Evolutionary conservation across 2,113 vertebrate species (phyloP), one percentile per base, ranked within the genome.

Genomic region (Dryoscopus gambensis): DNA sequence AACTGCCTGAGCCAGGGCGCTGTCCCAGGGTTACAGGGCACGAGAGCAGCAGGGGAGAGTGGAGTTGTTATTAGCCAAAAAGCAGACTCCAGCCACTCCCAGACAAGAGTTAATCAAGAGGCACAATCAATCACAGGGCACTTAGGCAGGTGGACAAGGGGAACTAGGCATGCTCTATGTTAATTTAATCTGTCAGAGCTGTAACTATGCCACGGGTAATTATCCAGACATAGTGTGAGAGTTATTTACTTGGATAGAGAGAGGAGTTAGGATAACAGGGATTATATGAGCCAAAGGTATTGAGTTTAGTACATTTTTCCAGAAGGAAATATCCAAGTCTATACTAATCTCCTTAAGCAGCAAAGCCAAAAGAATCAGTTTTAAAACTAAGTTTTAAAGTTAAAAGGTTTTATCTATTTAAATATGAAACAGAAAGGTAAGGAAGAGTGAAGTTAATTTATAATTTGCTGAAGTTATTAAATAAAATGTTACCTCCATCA

Each of bases 401-500:
- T 95, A 47, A 87, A 89, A 93, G 91, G 95, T 89, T 97, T 95
- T 90, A 92, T 97, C 96, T 97, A 97, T 90, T 97, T 95, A 40
- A 94, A 94, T 97, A 97, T 35, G 92, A 95, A 96, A 96, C 20
- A 95, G 95, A 97, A 97, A 97, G 96, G 87, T 75, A 97, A 97
- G 96, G 96, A 92, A 97, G 96, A 97, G 96, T 97, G 92, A 95
- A 97, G 97, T 97, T 95, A 97, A 98, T 97, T 97, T 91, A 95
- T 95, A 97, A 84, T 98, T 98, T 98, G 97, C 98, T 94, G 93
- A 98, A 98, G 97, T 98, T 97, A 98, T 98, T 98, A 98, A 98
- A 98, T 97, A 97, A 98, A 98, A 98, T 96, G 96, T 98, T 98
- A 98, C 98, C 98, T 98, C 98, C 97, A 95, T 98, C 97, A 98